Evolutionary conservation across 2,888 invertebrate genomes (phyloP).

Genomic region (Hemithea aestivaria): DNA sequence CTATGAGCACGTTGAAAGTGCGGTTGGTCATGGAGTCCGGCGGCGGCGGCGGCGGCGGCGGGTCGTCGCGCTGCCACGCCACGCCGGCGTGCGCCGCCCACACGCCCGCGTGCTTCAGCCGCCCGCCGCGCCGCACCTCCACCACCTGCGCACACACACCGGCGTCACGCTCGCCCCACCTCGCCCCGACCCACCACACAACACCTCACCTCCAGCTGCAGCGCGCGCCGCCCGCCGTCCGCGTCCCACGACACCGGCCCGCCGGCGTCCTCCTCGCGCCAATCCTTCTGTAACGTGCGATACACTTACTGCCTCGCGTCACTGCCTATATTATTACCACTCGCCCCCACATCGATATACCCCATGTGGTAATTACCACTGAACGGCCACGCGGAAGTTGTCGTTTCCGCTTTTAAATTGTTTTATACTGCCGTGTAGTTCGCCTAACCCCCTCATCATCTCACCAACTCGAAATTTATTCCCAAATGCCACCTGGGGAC

Average conservation of each 20-base stretch:
- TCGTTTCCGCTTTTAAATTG: too few species aligned
- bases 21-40: slow-evolving; percentile 60
- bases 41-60: slow-evolving; percentile 38
- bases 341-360: too few species aligned
- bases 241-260: slow-evolving; percentile 24
- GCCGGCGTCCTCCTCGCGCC: slow-evolving; percentile 18
- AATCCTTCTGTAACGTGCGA: slow-evolving; percentile 17
- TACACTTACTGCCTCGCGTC: not conserved
- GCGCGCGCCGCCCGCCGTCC: slow-evolving; percentile 20
- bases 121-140: slow-evolving; percentile 56
- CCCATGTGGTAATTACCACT: too few species aligned
- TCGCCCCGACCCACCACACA: slow-evolving; percentile 51
- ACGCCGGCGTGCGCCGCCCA: slow-evolving; percentile 50
- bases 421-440: too few species aligned
- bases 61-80: slow-evolving; percentile 42
- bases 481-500: too few species aligned
- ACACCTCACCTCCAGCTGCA: slow-evolving; percentile 40
- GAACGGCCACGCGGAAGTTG: too few species aligned
- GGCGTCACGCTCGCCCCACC: slow-evolving; percentile 38
- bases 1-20: slow-evolving; percentile 62
- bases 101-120: slow-evolving; percentile 42
- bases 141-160: slow-evolving; percentile 39
- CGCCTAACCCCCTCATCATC: too few species aligned
- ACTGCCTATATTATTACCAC: too few species aligned
- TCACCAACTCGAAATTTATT: too few species aligned